Base-by-base conservation (phyloP, 2,888 invertebrate species). In the Penaeus monodon region DNA sequence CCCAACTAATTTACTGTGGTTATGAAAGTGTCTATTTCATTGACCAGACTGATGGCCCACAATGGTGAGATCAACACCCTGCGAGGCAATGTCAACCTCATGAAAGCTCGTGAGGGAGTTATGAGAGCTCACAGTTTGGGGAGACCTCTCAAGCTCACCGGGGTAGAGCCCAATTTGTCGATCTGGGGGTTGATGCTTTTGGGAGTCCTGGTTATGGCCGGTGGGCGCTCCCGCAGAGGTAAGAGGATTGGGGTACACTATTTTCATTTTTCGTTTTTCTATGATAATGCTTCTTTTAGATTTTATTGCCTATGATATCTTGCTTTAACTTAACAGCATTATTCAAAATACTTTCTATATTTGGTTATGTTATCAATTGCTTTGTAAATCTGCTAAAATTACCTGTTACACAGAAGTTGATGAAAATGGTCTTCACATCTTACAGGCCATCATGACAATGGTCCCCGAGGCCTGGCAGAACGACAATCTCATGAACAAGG, bases 31-130 rank as follows among this genome's bases (percentile, higher is more conserved):
- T 70, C 70, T 80, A 2, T 80, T 38, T 73, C 12, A 64, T 14
- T 65, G 14, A 70, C 0, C 92, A 96, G 97, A 92, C 95, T 96
- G 92, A 94, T 99, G 91, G 99, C 99, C 90, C 99, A 99, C 94
- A 99, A 99, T 93, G 99, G 99, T 90, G 99, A 99, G 94, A 99
- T 99, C 93, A 99, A 99, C 94, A 99, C 99, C 24, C 94, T 99
- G 91, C 95, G 99, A 90, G 99, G 99, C 91, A 99, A 99, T 93
- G 97, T 99, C 17, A 99, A 99, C 93, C 94, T 97, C 91, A 99
- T 99, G 99, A 97, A 97, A 92, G 99, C 99, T 84, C 95, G 99
- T 85, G 99, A 99, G 93, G 99, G 99, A 87, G 97, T 99, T 64
- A 99, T 99, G 99, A 96, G 92, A 98, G 96, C 92, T 94, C 95